These are phyloP conservation scores for Stegana nigrithorax DNA, from an alignment of 2,888 invertebrate genomes.

Conservation along the genomic window DNA sequence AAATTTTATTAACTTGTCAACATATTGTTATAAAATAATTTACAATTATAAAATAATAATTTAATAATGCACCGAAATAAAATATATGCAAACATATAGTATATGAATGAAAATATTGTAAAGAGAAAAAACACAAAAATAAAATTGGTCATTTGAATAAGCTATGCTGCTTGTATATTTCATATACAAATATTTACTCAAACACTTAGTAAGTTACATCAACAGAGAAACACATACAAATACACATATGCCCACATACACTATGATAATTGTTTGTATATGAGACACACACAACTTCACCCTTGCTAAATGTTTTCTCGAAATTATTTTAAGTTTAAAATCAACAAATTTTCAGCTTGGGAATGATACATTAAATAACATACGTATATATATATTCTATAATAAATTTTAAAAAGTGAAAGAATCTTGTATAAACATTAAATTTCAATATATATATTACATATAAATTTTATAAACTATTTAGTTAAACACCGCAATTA, in stretches of 20 bases:
- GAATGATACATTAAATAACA: background rate
- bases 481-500: constrained; percentile 12
- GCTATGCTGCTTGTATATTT: background rate
- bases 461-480: background rate
- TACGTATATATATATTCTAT: background rate
- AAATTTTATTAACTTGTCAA: too few species aligned
- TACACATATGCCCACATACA: constrained; percentile 20
- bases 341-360: too few species aligned
- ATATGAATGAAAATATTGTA: too few species aligned
- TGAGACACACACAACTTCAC: background rate
- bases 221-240: constrained; percentile 15
- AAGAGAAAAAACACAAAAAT: too few species aligned
- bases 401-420: background rate
- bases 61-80: background rate
- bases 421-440: background rate
- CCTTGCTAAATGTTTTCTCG: too few species aligned
- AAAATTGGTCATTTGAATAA: background rate
- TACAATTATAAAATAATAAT: too few species aligned
- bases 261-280: constrained; percentile 6
- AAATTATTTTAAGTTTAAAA: too few species aligned
- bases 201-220: constrained; percentile 25
- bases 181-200: constrained; percentile 27
- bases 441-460: background rate
- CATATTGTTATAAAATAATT: too few species aligned
- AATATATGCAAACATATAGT: too few species aligned